These are phyloP conservation scores for Scolopax rusticola DNA, from an alignment of 2,797 vertebrate genomes.

Conservation along the genomic window DNA sequence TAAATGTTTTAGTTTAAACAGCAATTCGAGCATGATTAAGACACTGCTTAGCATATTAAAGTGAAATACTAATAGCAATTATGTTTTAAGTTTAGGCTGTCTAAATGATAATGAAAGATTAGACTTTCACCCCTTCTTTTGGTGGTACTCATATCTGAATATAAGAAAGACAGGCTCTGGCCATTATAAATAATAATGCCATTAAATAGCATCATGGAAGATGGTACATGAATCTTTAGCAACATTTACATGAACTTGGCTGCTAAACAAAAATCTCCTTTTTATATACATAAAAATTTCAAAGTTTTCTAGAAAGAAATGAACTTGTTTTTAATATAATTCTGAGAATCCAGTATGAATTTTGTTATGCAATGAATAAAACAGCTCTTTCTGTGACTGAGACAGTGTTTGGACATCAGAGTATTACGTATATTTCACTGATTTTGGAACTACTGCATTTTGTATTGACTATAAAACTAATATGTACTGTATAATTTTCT, in stretches of 20 bases:
- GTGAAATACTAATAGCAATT: neutral
- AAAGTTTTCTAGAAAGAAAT: neutral
- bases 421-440: neutral
- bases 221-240: neutral
- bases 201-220: neutral
- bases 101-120: neutral
- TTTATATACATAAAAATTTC: neutral
- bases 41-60: neutral
- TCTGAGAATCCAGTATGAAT: neutral
- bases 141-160: neutral
- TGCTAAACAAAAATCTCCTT: neutral
- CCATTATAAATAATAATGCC: neutral
- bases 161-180: neutral
- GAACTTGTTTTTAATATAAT: neutral
- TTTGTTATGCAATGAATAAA: neutral
- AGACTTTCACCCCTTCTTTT: neutral
- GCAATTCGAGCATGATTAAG: neutral
- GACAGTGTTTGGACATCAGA: neutral
- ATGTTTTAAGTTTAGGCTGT: neutral
- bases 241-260: neutral
- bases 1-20: neutral
- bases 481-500: neutral
- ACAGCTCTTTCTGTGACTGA: neutral
- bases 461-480: neutral
- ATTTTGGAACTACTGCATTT: neutral